Base-by-base conservation (phyloP, 2,113 vertebrate species). In the Oenanthe oenanthe region DNA sequence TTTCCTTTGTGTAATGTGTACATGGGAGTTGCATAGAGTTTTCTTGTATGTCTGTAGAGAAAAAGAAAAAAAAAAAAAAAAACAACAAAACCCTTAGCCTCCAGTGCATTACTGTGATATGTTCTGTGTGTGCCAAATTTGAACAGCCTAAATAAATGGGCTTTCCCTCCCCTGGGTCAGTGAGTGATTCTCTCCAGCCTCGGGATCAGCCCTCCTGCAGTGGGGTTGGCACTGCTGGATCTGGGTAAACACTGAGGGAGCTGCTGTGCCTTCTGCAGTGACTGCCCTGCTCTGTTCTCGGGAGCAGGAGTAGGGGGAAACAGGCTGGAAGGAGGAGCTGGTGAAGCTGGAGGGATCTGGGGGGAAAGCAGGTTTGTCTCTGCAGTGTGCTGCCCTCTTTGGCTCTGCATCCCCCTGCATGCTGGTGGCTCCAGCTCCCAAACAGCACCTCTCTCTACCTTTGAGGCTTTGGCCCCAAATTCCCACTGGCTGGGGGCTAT, bases 11-110 rank as follows among this genome's bases (percentile, higher is more conserved):
- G 95, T 96, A 95, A 96, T 89, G 94, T 96, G 93, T 96, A 97
- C 98, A 98, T 98, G 97, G 97, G 97, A 97, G 98, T 97, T 96
- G 93, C 95, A 85, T 93, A 94, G 92, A 93, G 66, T 94, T 92
- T 94, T 95, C 91, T 91, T 97, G 93, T 97, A 93, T 95, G 94
- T 97, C 92, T 96, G 92, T 95, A 96, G 95, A 97, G 79, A 90
- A 95, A 89, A 96, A 87, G 8, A 87, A 83, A 78, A 63, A 43
- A 43, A 48, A 43, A 43, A 48, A 50, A 42, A 31, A 63, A 56
- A 80, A 58, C 17, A 36, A 36, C 45, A 90, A 80, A 92, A 56
- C 84, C 72, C 73, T 77, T 85, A 92, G 94, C 93, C 92, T 97
- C 94, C 82, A 80, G 88, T 97, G 95, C 92, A 0, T 95, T 95